phyloP scores from a whole-genome alignment of 2,113 vertebrate genomes.

The Pelodiscus sinensis region DNA sequence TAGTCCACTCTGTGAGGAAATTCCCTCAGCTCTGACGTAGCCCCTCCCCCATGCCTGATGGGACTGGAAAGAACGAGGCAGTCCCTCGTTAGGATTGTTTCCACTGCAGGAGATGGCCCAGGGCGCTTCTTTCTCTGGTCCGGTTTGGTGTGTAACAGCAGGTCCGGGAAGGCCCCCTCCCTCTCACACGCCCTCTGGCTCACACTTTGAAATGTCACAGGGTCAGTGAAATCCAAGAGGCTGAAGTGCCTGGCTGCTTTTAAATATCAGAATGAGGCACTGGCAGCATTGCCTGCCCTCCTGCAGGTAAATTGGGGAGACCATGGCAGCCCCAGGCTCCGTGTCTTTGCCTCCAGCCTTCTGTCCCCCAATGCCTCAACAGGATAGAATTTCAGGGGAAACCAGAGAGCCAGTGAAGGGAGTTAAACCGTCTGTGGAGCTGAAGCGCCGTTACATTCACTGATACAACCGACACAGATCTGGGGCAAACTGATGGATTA shows the following conservation, averaged over 20 bases:
- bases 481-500: too few species aligned
- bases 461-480: too few species aligned
- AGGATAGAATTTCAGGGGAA: too few species aligned
- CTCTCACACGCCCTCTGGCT: neutral
- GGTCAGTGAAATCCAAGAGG: neutral
- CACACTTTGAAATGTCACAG: conserved; percentile 45
- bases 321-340: neutral
- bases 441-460: too few species aligned
- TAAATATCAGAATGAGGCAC: conserved; percentile 60
- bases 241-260: conserved; percentile 28
- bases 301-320: neutral
- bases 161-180: neutral
- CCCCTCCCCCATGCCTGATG: too few species aligned
- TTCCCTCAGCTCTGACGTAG: neutral
- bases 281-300: conserved; percentile 10
- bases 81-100: neutral
- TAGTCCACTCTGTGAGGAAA: too few species aligned
- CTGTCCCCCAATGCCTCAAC: too few species aligned
- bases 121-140: neutral
- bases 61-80: neutral
- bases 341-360: rapidly evolving
- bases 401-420: too few species aligned
- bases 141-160: neutral
- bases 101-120: neutral
- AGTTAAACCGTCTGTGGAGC: too few species aligned